phyloP scores from a whole-genome alignment of 2,888 invertebrate genomes.

The Andricus quercusramuli region DNA sequence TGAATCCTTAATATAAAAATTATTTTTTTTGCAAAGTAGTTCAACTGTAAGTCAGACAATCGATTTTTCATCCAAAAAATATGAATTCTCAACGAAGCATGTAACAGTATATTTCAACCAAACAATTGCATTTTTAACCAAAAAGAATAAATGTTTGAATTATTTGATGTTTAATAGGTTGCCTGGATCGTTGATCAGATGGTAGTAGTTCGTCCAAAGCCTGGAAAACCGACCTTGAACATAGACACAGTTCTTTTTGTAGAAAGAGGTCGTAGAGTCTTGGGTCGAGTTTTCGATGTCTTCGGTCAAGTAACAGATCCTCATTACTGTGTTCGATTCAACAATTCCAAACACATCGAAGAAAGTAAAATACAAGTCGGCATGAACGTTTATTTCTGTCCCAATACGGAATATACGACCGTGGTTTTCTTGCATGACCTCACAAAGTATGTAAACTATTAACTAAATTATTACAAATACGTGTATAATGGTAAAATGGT shows the following conservation, averaged over 20 bases:
- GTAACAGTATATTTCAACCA: no score
- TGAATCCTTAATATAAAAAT: no score
- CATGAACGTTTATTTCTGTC: slow-evolving; percentile 90
- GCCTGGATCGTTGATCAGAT: slow-evolving; percentile 75
- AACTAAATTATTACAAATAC: slow-evolving; percentile 34
- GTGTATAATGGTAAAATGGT: slow-evolving; percentile 27
- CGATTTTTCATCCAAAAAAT: no score
- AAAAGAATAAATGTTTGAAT: background rate
- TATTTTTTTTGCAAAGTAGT: no score
- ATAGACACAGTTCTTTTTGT: slow-evolving; percentile 93
- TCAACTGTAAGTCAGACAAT: no score
- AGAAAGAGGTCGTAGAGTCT: slow-evolving; percentile 86
- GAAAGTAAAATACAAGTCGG: slow-evolving; percentile 85
- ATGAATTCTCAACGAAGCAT: no score
- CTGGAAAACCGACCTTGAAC: slow-evolving; percentile 89
- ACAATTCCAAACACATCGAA: slow-evolving; percentile 87
- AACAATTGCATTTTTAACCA: no score
- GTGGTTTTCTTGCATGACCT: slow-evolving; percentile 88
- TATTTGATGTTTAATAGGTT: slow-evolving; percentile 76
- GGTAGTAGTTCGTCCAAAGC: slow-evolving; percentile 87
- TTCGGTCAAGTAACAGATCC: slow-evolving; percentile 93
- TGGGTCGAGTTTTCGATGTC: slow-evolving; percentile 94
- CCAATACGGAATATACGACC: slow-evolving; percentile 86
- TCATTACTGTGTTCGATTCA: slow-evolving; percentile 94
- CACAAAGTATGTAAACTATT: slow-evolving; percentile 81